Base-by-base conservation (phyloP, 2,888 invertebrate genomes). In the Mythimna lalbum region DNA sequence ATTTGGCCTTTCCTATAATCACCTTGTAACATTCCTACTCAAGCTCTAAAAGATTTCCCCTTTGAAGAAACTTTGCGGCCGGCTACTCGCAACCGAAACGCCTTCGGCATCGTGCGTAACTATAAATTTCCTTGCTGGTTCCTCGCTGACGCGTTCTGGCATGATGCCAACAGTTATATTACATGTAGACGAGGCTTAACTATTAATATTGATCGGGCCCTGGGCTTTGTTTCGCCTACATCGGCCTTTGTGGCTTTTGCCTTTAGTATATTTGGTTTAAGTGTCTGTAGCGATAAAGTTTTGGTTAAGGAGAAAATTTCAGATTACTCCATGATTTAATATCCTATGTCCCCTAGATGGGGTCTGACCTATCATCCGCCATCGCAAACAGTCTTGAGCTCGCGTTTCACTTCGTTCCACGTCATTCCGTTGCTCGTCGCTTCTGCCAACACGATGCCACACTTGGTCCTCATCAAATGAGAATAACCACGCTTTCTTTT, bases 141-240 rank as follows among this genome's bases (percentile, higher is more conserved):
- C 88, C 85, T 86, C 78, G 81, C 83, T 86, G 87, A 90, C 87
- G 85, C 82, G 67, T 85, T 84, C 71, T 91, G 91, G 91, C 86
- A 3, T 39, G 17, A 27, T 61, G 87, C 90, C 90, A 90, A 79
- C 50, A 73, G 81, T 81, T 79, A 84, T 85, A 82, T 78, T 83
- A 78, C 71, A 76, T 75, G 81, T 78, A 78, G 76, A 80, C 71
- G 64, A 68, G 73, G 76, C 77, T 73, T 39, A 67, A 72, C 86
- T 86, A 87, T 87, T 87, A 85, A 85, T 81, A 86, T 87, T 82
- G 87, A 87, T 87, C 83, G 74, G 62, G 67, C 68, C 52, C 69
- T 68, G 60, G 59, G 69, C 76, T 77, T 82, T 86, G 85, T 86
- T 83, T 83, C 59, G 63, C 55, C 63, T 76, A 68, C 68, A 73